Conservation (phyloP, 2,113 vertebrate genomes). For the Pseudorasbora parva region DNA sequence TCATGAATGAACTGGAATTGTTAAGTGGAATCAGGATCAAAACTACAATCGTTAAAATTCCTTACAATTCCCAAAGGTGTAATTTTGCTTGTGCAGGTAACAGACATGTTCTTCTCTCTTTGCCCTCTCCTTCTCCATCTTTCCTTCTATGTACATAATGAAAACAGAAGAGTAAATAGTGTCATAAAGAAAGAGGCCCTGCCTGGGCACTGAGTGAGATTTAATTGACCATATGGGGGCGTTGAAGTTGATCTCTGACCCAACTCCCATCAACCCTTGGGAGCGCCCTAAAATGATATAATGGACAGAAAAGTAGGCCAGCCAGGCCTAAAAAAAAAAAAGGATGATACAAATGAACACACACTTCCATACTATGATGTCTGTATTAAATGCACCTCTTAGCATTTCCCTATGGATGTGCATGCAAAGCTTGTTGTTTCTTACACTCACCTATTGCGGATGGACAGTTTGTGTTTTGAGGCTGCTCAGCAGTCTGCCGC, state of each 20-base stretch:
- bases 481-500: conserved; percentile 53
- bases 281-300: conserved; percentile 57
- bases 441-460: conserved; percentile 46
- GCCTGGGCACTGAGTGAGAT: conserved; percentile 58
- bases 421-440: conserved; percentile 25
- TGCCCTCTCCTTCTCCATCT: neutral
- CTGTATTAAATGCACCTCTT: neutral
- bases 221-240: conserved; percentile 68
- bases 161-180: conserved; percentile 50
- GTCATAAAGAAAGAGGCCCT: conserved; percentile 52
- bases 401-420: conserved; percentile 25
- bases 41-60: neutral
- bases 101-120: neutral
- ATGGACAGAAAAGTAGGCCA: conserved; percentile 53
- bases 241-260: conserved; percentile 58
- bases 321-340: conserved; percentile 21
- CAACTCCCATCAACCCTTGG: conserved; percentile 50
- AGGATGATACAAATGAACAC: neutral
- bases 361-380: neutral
- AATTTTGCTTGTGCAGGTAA: neutral
- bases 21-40: neutral
- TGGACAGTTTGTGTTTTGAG: conserved; percentile 53
- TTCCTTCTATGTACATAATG: conserved; percentile 22
- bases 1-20: neutral
- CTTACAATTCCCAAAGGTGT: neutral